phyloP scores from a whole-genome alignment of 2,888 invertebrate genomes.

The Lepidochrysops patricia region DNA sequence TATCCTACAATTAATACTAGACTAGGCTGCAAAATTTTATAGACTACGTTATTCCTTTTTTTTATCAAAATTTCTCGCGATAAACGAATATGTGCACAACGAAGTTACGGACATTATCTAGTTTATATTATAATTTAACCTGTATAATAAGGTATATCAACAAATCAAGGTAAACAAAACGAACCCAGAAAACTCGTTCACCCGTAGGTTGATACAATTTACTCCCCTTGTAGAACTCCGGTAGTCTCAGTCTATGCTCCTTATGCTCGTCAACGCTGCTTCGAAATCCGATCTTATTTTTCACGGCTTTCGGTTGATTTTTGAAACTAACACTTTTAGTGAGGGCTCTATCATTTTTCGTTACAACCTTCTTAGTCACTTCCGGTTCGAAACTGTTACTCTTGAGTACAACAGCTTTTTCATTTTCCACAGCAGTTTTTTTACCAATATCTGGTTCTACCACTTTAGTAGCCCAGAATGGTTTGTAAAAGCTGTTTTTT shows the following conservation, averaged over 20 bases:
- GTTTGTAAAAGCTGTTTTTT: conserved; percentile 46
- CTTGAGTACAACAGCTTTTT: background rate
- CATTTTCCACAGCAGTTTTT: background rate
- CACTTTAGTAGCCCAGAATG: conserved; percentile 56
- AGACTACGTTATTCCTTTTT: too few species aligned
- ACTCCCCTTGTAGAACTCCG: conserved; percentile 48
- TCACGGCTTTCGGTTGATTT: background rate
- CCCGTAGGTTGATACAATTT: conserved; percentile 58
- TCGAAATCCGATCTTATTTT: background rate
- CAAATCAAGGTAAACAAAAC: conserved; percentile 28
- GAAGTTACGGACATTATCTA: too few species aligned
- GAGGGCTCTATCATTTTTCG: conserved; percentile 23
- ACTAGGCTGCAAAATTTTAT: too few species aligned
- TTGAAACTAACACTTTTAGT: background rate
- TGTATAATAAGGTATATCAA: too few species aligned
- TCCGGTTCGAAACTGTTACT: conserved; percentile 20
- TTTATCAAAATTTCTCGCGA: too few species aligned
- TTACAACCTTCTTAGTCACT: conserved; percentile 22
- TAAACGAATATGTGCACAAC: too few species aligned
- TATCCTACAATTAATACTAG: too few species aligned
- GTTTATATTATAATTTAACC: too few species aligned
- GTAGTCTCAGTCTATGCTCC: conserved; percentile 39
- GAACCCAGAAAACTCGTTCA: conserved; percentile 59
- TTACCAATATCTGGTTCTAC: conserved; percentile 23
- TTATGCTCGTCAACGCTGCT: conserved; percentile 35